Base-by-base conservation (phyloP, 2,888 invertebrate species). In the Rhingia campestris region DNA sequence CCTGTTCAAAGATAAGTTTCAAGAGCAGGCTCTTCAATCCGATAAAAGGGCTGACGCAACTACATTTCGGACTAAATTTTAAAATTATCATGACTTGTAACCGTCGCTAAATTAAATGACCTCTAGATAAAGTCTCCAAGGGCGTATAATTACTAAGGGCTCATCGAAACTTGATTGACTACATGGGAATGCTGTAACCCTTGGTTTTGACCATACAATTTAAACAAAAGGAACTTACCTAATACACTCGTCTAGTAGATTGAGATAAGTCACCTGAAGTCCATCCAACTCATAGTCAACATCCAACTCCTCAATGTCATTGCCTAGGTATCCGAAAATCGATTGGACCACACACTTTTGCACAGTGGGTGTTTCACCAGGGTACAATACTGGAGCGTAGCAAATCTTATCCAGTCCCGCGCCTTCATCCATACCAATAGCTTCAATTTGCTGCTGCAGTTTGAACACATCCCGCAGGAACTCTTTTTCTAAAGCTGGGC, bases 261-360 rank as follows among this genome's bases (percentile, higher is more conserved):
- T 90, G 22, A 91, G 87, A 87, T 87, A 92, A 90, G 88, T 92
- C 86, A 89, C 92, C 89, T 87, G 93, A 89, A 72, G 93, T 79
- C 90, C 93, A 9, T 88, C 70, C 32, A 88, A 87, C 41, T 87
- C 87, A 10, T 88, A 89, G 45, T 88, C 89, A 9, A 9, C 80
- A 14, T 93, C 92, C 63, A 96, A 93, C 10, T 89, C 86, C 0
- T 88, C 81, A 66, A 93, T 89, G 86, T 94, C 90, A 86, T 94
- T 94, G 74, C 95, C 94, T 88, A 96, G 96, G 89, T 96, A 97
- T 33, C 97, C 95, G 87, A 96, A 94, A 22, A 96, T 92, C 58
- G 97, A 97, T 93, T 97, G 96, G 2, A 96, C 93, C 0, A 96
- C 94, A 89, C 99, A 99, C 51, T 95, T 92, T 0, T 93, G 91